These are phyloP conservation scores for Drosophila aldrichi DNA, from an alignment of 2,888 invertebrate genomes.

Conservation along the genomic window DNA sequence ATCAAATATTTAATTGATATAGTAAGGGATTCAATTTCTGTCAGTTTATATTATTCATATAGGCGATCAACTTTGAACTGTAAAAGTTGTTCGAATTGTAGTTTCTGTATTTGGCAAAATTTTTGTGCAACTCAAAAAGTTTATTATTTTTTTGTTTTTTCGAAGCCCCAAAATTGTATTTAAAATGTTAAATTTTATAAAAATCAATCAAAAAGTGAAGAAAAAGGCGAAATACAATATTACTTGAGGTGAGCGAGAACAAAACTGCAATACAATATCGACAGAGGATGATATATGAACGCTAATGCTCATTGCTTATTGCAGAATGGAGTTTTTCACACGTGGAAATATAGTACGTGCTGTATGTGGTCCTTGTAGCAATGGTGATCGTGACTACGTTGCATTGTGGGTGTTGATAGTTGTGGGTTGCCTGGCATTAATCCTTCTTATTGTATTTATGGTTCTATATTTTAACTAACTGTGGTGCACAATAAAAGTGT, in stretches of 20 bases:
- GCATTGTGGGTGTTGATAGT: background rate
- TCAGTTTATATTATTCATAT: background rate
- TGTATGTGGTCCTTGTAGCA: background rate
- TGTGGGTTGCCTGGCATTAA: background rate
- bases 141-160: too few relatives aligned
- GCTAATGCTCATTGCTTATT: too few relatives aligned
- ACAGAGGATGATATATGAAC: background rate
- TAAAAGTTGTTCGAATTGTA: background rate
- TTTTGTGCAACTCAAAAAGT: background rate
- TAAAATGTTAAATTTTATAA: background rate
- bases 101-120: too few relatives aligned
- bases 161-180: background rate
- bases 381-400: background rate
- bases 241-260: background rate
- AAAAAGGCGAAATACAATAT: background rate
- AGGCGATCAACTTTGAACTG: background rate
- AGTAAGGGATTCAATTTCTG: background rate
- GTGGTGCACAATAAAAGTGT: background rate
- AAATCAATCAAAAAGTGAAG: background rate
- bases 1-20: background rate
- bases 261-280: too few relatives aligned
- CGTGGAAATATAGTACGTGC: background rate
- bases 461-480: background rate
- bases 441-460: background rate
- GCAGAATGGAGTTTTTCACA: background rate